Percentiles rank a stretch among this genome's conserved stretches.
phyloP scores from a whole-genome alignment of 2,888 invertebrate species.

The Drosophila acutilabella region DNA sequence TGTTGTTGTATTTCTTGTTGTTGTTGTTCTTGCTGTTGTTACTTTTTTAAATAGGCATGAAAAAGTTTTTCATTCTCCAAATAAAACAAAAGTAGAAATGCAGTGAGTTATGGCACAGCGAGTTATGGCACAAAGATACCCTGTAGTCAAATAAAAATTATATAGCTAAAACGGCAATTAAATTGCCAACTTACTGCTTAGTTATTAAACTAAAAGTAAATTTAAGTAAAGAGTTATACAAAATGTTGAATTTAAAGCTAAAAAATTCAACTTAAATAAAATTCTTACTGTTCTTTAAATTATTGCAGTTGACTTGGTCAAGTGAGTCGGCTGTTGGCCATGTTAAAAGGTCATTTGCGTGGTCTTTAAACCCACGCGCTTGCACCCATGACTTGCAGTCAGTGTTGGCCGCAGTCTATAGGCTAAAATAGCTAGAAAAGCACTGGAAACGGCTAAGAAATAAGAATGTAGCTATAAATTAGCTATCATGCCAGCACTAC shows the following conservation, averaged over 20 bases:
- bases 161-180: background rate
- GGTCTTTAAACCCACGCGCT: slow-evolving; percentile 3
- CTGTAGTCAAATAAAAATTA: background rate
- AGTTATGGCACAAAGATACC: slow-evolving; percentile 17
- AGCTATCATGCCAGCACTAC: background rate
- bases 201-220: background rate
- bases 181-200: background rate
- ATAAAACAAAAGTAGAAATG: slow-evolving; percentile 31
- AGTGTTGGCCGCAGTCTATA: too few relatives aligned
- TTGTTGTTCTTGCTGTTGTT: background rate
- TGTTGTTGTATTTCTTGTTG: slow-evolving; percentile 40
- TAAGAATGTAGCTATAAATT: too few relatives aligned
- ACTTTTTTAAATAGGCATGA: slow-evolving; percentile 66
- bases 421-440: too few relatives aligned
- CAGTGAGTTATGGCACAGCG: background rate
- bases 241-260: background rate
- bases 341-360: slow-evolving; percentile 6
- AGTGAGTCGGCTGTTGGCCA: slow-evolving; percentile 6
- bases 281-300: background rate
- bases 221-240: background rate
- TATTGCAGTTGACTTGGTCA: slow-evolving; percentile 1
- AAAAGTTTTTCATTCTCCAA: slow-evolving; percentile 48
- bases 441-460: too few relatives aligned
- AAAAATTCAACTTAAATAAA: background rate
- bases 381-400: background rate